Evolutionary conservation across 2,797 vertebrate genomes (phyloP), one percentile per base, ranked within the genome.

Genomic region (Neosilurus mollespiculum): DNA sequence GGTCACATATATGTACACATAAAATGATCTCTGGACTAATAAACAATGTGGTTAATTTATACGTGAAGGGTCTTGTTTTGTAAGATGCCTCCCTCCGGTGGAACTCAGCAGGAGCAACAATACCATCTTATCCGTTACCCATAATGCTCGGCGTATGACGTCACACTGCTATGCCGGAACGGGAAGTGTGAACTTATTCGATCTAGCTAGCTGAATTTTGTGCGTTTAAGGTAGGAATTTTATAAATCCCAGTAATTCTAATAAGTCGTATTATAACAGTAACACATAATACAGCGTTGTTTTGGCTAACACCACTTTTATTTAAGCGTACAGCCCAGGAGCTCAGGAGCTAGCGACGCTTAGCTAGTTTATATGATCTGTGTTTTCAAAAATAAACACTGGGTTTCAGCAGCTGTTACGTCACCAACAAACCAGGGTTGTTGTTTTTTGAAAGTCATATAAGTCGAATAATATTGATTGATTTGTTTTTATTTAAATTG

Each of bases 121-220:
- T 11, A 16, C 1, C 0, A 43, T 5, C 34, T 43, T 24, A 64
- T 82, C 79, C 85, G n/a, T 71, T 34, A 72, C 85, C 87, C 87
- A 86, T 51, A 81, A 86, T 79, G 2, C 61, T 3, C 22, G 16
- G 62, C 66, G 4, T 20, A 1, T 11, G 59, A 84, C 69, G 88
- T 83, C 75, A 61, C 62, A 43, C 37, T 43, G 37, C 6, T 10
- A 53, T 34, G 18, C 49, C 53, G 56, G 49, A 82, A 85, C 71
- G 81, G 86, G 85, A 89, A 89, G 88, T 85, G 75, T 37, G 66
- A 85, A 64, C 73, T 53, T 64, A 77, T 49, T 54, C 66, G 80
- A 22, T 20, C 2, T 77, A 81, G 43, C 51, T 65, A 59, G 16
- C 4, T 65, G 66, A 43, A 34, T 34, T 86, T 71, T 49, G n/a